Conservation (phyloP, 2,113 vertebrate species). For the Rhipidura dahli region DNA sequence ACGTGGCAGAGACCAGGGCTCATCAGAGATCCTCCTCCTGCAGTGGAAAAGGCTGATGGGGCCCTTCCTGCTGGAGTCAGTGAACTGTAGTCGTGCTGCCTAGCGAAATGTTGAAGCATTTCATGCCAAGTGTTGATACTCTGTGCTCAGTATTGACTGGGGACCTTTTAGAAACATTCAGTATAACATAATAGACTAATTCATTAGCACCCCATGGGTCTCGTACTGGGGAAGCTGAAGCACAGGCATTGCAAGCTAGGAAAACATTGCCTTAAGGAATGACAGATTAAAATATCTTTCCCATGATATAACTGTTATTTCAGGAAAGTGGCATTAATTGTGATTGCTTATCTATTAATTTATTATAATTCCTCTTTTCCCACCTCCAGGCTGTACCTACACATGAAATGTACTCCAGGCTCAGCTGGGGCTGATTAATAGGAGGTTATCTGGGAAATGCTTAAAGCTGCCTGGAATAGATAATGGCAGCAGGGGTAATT, state of each 20-base stretch:
- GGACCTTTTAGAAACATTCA: conserved; percentile 87
- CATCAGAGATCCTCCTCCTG: not conserved
- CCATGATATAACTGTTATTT: conserved; percentile 80
- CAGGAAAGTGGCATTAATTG: conserved; percentile 81
- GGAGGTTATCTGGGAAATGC: conserved; percentile 76
- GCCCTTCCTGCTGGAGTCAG: conserved; percentile 29
- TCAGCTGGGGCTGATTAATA: conserved; percentile 79
- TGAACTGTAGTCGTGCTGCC: conserved; percentile 64
- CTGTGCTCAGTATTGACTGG: conserved; percentile 76
- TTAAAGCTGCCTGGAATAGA: conserved; percentile 75
- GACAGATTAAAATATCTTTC: conserved; percentile 81
- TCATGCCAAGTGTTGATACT: conserved; percentile 83
- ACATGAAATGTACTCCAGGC: conserved; percentile 70
- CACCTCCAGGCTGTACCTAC: conserved; percentile 80
- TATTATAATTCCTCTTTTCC: conserved; percentile 77
- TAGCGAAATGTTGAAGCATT: conserved; percentile 70
- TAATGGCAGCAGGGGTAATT: conserved; percentile 77
- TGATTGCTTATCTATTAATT: conserved; percentile 86
- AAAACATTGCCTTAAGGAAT: conserved; percentile 80
- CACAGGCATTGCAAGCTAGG: conserved; percentile 71
- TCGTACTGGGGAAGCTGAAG: conserved; percentile 74
- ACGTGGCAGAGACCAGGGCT: accelerated
- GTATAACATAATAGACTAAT: conserved; percentile 90
- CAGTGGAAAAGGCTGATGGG: not conserved
- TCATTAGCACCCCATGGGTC: conserved; percentile 92